Percentiles rank a stretch among this genome's conserved stretches.
Conservation (phyloP, 2,888 invertebrate genomes). For the Allolobophora icterica region DNA sequence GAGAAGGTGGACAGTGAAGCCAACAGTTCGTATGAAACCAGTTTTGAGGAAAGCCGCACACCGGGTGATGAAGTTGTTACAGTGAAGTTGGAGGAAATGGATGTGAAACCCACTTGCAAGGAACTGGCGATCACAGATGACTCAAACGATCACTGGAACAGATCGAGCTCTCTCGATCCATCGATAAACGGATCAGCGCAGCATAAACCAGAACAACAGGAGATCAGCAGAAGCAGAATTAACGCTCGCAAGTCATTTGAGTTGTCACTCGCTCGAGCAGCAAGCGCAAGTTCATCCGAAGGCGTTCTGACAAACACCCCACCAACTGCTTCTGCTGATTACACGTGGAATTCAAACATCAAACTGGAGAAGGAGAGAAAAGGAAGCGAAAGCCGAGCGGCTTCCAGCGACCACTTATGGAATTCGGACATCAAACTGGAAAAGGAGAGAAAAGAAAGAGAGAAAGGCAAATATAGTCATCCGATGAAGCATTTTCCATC, state of each 20-base stretch:
- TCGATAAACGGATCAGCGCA: neutral
- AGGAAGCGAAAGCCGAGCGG: too few species aligned
- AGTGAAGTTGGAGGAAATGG: neutral
- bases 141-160: neutral
- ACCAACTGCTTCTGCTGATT: neutral
- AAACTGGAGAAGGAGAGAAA: too few species aligned
- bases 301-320: neutral
- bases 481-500: neutral
- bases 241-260: constrained; percentile 21
- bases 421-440: neutral
- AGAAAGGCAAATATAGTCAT: neutral
- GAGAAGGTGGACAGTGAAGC: neutral
- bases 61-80: neutral
- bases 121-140: neutral
- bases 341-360: too few species aligned
- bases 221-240: neutral
- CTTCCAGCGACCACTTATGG: neutral
- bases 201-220: neutral
- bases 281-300: constrained; percentile 4
- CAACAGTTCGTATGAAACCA: neutral
- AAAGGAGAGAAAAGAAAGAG: neutral
- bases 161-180: neutral
- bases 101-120: neutral
- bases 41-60: too few species aligned
- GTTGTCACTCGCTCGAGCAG: neutral